phyloP scores from a whole-genome alignment of 2,113 vertebrate genomes.

The Trichechus manatus region DNA sequence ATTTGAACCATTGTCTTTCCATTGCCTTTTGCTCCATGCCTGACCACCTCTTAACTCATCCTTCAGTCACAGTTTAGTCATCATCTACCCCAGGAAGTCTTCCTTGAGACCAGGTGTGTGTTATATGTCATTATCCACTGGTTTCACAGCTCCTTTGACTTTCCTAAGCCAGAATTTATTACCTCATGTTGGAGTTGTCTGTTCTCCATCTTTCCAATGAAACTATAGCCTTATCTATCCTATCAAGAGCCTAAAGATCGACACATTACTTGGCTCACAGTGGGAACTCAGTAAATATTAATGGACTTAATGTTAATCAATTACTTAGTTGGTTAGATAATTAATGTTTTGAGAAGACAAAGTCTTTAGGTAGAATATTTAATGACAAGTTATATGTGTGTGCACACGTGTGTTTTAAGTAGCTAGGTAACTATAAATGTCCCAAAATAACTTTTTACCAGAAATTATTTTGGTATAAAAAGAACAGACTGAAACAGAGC shows the following conservation, averaged over 20 bases:
- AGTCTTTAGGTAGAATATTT: conserved; percentile 19
- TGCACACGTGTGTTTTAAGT: background rate
- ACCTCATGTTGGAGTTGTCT: background rate
- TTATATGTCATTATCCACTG: too few relatives aligned
- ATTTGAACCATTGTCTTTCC: background rate
- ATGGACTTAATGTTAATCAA: background rate
- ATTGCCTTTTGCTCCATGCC: background rate
- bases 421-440: background rate
- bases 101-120: background rate
- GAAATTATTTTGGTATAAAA: background rate
- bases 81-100: background rate
- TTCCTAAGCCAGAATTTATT: background rate
- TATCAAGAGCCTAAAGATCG: background rate
- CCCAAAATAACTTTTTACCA: conserved; percentile 2
- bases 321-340: background rate
- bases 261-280: background rate
- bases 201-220: background rate
- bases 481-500: background rate
- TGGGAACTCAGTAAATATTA: background rate
- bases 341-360: background rate
- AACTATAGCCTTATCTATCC: background rate
- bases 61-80: background rate
- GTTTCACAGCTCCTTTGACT: background rate
- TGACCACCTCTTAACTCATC: background rate
- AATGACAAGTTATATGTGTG: background rate